phyloP scores from a whole-genome alignment of 2,797 vertebrate genomes.

The Arctocebus calabarensis region DNA sequence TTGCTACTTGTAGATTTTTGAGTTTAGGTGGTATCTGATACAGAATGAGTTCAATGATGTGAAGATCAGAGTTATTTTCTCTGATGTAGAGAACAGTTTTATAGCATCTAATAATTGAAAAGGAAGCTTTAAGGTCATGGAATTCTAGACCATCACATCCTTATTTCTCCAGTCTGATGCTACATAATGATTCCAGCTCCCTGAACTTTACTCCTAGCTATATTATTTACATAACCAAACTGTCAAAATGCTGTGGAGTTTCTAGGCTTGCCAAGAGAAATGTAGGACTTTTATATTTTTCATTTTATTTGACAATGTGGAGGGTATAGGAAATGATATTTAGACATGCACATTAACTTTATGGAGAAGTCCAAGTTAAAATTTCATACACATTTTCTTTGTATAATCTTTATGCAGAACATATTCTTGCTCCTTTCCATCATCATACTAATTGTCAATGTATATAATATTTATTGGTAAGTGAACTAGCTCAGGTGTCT shows the following conservation, averaged over 20 bases:
- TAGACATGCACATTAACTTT: slow-evolving; percentile 3
- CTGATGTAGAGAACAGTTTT: background rate
- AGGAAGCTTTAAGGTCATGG: background rate
- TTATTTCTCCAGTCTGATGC: background rate
- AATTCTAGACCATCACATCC: background rate
- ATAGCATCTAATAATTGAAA: background rate
- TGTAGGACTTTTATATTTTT: background rate
- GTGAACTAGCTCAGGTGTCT: background rate
- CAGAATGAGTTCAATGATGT: background rate
- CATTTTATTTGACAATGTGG: background rate
- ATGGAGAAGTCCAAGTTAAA: background rate
- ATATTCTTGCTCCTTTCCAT: background rate
- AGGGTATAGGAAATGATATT: background rate
- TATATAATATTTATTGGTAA: background rate
- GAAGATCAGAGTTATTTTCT: background rate
- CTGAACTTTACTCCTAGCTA: background rate
- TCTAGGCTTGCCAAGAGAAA: background rate
- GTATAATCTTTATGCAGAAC: background rate
- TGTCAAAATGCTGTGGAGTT: background rate
- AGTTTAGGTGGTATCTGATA: background rate
- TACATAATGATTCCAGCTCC: background rate
- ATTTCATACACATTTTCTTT: slow-evolving; percentile 21
- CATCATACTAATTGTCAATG: background rate
- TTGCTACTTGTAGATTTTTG: background rate
- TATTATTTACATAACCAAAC: background rate